A percentile compares a stretch with the other conserved stretches of the same genome.
These are phyloP conservation scores for Zele albiditarsus DNA, from an alignment of 2,888 invertebrate genomes.

Conservation along the genomic window DNA sequence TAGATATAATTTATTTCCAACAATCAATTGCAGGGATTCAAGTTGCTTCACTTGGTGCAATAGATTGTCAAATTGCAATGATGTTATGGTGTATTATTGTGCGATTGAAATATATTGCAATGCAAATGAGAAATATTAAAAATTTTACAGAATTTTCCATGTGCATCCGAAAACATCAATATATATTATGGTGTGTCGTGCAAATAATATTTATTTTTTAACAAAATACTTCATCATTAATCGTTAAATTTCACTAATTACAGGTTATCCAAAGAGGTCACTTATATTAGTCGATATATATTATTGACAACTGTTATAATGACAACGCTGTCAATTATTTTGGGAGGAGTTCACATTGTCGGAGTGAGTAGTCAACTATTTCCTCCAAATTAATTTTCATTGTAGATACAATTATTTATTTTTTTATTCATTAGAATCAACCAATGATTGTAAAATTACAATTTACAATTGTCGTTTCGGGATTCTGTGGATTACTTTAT, in stretches of 20 bases:
- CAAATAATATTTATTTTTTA: not conserved
- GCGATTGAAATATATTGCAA: slow-evolving; percentile 50
- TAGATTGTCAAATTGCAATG: slow-evolving; percentile 53
- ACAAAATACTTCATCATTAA: too few species aligned
- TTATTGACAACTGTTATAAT: slow-evolving; percentile 39
- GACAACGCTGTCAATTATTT: slow-evolving; percentile 39
- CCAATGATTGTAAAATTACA: slow-evolving; percentile 43
- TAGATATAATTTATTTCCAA: too few species aligned
- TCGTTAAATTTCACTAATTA: not conserved
- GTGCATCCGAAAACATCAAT: slow-evolving; percentile 40
- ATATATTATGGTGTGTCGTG: slow-evolving; percentile 45
- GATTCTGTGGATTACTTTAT: slow-evolving; percentile 46
- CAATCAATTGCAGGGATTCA: slow-evolving; percentile 51
- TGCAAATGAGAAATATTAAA: slow-evolving; percentile 26
- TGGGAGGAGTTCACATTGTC: slow-evolving; percentile 45
- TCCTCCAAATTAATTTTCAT: not conserved
- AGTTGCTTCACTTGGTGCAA: slow-evolving; percentile 47
- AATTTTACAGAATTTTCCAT: slow-evolving; percentile 11
- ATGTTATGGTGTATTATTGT: slow-evolving; percentile 54
- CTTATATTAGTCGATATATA: slow-evolving; percentile 41
- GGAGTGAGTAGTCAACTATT: slow-evolving; percentile 38
- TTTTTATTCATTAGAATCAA: slow-evolving; percentile 40
- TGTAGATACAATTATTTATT: too few species aligned
- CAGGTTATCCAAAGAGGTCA: slow-evolving; percentile 45
- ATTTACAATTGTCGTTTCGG: slow-evolving; percentile 40